Base-by-base conservation (phyloP, 2,113 vertebrate species). In the Malurus alboscapulatus region DNA sequence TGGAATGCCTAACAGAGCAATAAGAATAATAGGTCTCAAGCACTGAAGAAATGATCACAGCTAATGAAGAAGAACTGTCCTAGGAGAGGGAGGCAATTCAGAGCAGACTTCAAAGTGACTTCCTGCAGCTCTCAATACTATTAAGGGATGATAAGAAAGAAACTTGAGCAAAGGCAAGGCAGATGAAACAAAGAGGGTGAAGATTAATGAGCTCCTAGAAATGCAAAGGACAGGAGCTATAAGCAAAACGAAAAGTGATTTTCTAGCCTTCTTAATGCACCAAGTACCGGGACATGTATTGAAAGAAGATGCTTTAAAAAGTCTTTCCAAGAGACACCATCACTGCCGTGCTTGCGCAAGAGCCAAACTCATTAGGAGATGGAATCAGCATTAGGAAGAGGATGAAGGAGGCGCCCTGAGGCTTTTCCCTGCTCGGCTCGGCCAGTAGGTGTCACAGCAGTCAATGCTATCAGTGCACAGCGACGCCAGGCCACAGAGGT, bases 21-120 rank as follows among this genome's bases (percentile, higher is more conserved):
- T 90, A 90, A 69, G 66, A 96, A 94, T 63, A 92, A 88, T 29
- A 83, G 20, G n/a, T 74, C 59, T 73, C 44, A 45, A 79, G 80
- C 50, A 80, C 48, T 71, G 51, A 79, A 91, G 69, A 88, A 84
- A 84, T 53, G 32, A 94, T 89, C 90, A 66, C 61, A 94, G 78
- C 77, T 84, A 42, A 48, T 50, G 78, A 90, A 92, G 53, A 94
- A 96, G 61, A 90, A 92, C 61, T 74, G 32, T 48, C 68, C 62
- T 78, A n/a, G 30, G 54, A 48, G 53, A 79, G 47, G 36, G 57
- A 76, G 18, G 36, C 71, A 80, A 87, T 93, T 84, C 88, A 75
- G 45, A 72, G 79, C 87, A 86, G 40, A 75, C 90, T 97, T 96
- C 95, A 96, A 92, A 97, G 87, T 77, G 57, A 86, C 80, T 81